Base-by-base conservation (phyloP, 1,140 invertebrate species). In the Brachionus koreanus region DNA sequence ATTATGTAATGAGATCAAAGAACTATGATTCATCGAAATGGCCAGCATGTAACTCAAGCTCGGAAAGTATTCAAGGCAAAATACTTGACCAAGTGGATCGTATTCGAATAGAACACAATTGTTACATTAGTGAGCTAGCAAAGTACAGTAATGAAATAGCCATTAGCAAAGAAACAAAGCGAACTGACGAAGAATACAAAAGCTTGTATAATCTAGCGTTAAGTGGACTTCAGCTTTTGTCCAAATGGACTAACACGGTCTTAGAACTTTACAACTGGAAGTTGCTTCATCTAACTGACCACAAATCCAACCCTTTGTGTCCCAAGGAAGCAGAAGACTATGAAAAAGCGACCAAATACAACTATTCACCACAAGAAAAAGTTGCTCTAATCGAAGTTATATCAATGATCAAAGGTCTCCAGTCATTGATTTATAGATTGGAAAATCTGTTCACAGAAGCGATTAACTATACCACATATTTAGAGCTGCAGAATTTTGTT, bases 251-350 rank as follows among this genome's bases (percentile, higher is more conserved):
- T 6, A 94, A 93, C 83, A 95, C 98, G 83, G 95, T 99, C 0
- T 97, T 96, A 4, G 97, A 99, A 90, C 89, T 98, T 84, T 90
- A 91, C 83, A 85, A 86, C 3, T 99, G 96, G 96, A 99, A 99
- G 89, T 90, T 99, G 39, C 90, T 98, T 83, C 96, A 99, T 89
- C 97, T 97, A 6, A 98, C 97, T 2, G 96, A 98, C 89, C 95
- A 97, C 87, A 93, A 94, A 88, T 46, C 37, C 4, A 99, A 98
- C 87, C 93, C 95, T 84, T 92, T 95, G 85, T 99, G 97, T 87
- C 97, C 97, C 0, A 90, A 92, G 19, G 95, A 98, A 87, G 97
- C 97, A n/a, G 97, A 99, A 89, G 96, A 98, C 89, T 99, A 99
- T 89, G 98, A 99, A 90, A 91, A 96, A 88, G 94, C 97, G 0